Evolutionary conservation across 1,140 invertebrate genomes (phyloP).

Genomic region (Bombus pyrosoma): DNA sequence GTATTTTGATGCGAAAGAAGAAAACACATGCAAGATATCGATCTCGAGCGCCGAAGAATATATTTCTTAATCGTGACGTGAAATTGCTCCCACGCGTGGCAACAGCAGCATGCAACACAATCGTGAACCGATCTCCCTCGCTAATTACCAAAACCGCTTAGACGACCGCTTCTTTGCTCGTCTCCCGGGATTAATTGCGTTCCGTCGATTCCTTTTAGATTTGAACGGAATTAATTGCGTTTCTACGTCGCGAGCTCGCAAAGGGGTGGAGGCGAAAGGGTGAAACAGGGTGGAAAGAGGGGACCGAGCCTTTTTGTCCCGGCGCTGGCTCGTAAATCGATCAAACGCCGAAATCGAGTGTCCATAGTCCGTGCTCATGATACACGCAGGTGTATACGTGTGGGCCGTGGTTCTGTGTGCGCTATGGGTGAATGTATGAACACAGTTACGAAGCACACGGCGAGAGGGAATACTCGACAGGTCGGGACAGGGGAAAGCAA

Average conservation of each 20-base stretch:
- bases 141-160: conserved; percentile 64
- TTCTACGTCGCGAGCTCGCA: conserved; percentile 53
- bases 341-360: conserved; percentile 69
- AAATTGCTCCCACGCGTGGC: not conserved
- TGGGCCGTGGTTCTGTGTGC: not conserved
- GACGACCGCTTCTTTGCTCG: conserved; percentile 53
- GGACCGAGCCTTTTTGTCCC: conserved; percentile 57
- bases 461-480: conserved; percentile 32
- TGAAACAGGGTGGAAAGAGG: not conserved
- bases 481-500: conserved; percentile 20
- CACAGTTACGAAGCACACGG: not conserved
- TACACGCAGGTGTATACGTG: not conserved
- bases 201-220: conserved; percentile 59
- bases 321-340: conserved; percentile 70
- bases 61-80: not conserved
- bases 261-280: not conserved
- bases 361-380: conserved; percentile 58
- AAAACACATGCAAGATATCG: not conserved
- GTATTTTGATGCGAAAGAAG: not conserved
- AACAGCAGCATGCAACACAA: conserved; percentile 10
- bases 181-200: conserved; percentile 63
- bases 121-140: conserved; percentile 46
- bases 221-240: conserved; percentile 65
- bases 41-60: not conserved
- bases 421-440: not conserved